phyloP scores from a whole-genome alignment of 1,140 invertebrate genomes.

The Lanistes nyassanus region DNA sequence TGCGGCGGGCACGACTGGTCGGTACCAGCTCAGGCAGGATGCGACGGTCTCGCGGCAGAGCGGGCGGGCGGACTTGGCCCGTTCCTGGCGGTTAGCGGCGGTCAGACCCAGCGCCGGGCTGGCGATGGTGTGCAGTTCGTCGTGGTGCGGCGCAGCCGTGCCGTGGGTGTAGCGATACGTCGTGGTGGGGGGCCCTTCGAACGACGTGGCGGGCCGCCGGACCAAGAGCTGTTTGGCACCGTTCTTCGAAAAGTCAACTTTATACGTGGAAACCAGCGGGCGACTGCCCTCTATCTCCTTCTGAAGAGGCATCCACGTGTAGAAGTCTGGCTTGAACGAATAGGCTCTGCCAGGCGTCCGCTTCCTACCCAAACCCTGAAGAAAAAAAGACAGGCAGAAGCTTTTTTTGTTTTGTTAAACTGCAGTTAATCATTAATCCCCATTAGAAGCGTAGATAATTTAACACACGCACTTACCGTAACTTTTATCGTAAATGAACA shows the following conservation, averaged over 20 bases:
- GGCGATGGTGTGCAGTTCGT: slow-evolving; percentile 50
- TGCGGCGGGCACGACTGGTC: slow-evolving; percentile 24
- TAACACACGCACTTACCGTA: too few relatives aligned
- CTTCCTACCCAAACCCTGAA: slow-evolving; percentile 59
- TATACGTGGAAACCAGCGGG: slow-evolving; percentile 55
- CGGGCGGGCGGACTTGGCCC: slow-evolving; percentile 44
- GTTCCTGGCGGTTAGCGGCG: slow-evolving; percentile 41
- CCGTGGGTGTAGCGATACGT: slow-evolving; percentile 60
- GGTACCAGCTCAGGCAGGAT: slow-evolving; percentile 56
- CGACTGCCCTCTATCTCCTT: slow-evolving; percentile 44
- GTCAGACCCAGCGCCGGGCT: slow-evolving; percentile 53
- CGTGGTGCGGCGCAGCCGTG: slow-evolving; percentile 46
- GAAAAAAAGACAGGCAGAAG: too few relatives aligned
- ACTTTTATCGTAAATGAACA: too few relatives aligned
- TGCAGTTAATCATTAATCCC: too few relatives aligned
- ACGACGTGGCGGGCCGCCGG: slow-evolving; percentile 54
- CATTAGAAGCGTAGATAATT: too few relatives aligned
- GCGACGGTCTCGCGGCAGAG: slow-evolving; percentile 54
- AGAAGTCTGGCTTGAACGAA: slow-evolving; percentile 55
- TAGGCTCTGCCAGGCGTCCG: slow-evolving; percentile 50
- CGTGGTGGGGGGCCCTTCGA: slow-evolving; percentile 55
- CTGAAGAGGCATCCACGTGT: slow-evolving; percentile 59
- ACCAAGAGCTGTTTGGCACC: slow-evolving; percentile 45
- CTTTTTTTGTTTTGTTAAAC: too few relatives aligned
- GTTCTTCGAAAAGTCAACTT: slow-evolving; percentile 46